Evolutionary conservation across 2,888 invertebrate genomes (phyloP), one percentile per base, ranked within the genome.

Genomic region (Orthosia gothica): DNA sequence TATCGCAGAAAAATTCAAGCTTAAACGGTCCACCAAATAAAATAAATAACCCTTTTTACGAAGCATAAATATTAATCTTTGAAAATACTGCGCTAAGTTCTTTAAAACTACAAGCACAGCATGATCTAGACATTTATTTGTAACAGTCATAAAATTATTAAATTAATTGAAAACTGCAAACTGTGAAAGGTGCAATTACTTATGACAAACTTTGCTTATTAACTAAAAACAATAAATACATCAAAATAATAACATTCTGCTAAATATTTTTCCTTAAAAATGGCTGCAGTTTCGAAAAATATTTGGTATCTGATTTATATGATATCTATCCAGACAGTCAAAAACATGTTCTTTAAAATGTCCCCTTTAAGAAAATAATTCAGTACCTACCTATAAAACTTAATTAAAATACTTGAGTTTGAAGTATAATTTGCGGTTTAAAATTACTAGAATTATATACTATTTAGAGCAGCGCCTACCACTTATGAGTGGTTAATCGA

Each of bases 371-470:
- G 20, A 7, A 59, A 20, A 32, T 57, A n/a, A 52, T 18, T 13
- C 13, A 32, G 12, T 16, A 32, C 12, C 32, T 16, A 32, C 18
- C n/a, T 18, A 66, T 49, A 50, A 54, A 26, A 55, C 3, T 70
- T 61, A 70, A 61, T 61, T 59, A 18, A 40, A 61, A 61, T 40
- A 18, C 23, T 32, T 16, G 23, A 18, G 13, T 23, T 40, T 62
- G 5, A 59, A n/a, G 26, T 40, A 50, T 20, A 77, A 50, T 71
- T 64, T 76, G n/a, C 2, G 18, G 54, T 57, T 7, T 16, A 5
- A 3, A 57, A 71, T 65, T 52, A 62, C 47, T 13, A 1, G 0
- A 76, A 32, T 65, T 62, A 59, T 32, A 1, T 3, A 45, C 16
- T 23, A 49, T 32, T 58, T 59, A 20, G 12, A 52, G n/a, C 61